Evolutionary conservation across 1,140 invertebrate species (phyloP).

Genomic region (Berghia stephanieae): DNA sequence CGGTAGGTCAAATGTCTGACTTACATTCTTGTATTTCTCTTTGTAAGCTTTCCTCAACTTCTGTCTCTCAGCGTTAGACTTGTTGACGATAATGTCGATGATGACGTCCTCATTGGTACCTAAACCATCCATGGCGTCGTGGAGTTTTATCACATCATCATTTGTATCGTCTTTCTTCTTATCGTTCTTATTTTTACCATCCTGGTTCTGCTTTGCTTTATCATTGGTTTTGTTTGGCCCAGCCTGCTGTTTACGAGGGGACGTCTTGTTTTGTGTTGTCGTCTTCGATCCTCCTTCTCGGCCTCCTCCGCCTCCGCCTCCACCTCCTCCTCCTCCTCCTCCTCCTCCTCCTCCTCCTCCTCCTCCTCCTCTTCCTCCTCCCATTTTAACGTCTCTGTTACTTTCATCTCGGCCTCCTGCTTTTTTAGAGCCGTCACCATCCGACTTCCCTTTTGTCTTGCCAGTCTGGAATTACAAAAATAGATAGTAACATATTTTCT

Average conservation of each 20-base stretch:
- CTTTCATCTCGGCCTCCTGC: neutral
- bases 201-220: constrained; percentile 1
- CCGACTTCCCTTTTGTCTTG: too few species aligned
- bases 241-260: too few species aligned
- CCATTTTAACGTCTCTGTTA: neutral
- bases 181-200: neutral
- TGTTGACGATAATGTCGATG: constrained; percentile 33
- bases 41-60: constrained; percentile 47
- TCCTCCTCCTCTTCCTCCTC: constrained; percentile 24
- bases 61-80: constrained; percentile 34
- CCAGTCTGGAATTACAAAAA: too few species aligned
- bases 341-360: constrained; percentile 29
- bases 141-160: constrained; percentile 50
- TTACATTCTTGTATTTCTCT: constrained; percentile 18
- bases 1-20: neutral
- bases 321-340: neutral
- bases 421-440: too few species aligned
- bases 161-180: constrained; percentile 44
- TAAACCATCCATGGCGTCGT: constrained; percentile 57
- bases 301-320: neutral
- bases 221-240: too few species aligned
- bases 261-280: too few species aligned
- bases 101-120: constrained; percentile 44
- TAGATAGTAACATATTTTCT: too few species aligned
- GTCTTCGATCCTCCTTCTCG: neutral